Conservation (phyloP, 2,113 vertebrate species). For the Muntiacus muntjak region DNA sequence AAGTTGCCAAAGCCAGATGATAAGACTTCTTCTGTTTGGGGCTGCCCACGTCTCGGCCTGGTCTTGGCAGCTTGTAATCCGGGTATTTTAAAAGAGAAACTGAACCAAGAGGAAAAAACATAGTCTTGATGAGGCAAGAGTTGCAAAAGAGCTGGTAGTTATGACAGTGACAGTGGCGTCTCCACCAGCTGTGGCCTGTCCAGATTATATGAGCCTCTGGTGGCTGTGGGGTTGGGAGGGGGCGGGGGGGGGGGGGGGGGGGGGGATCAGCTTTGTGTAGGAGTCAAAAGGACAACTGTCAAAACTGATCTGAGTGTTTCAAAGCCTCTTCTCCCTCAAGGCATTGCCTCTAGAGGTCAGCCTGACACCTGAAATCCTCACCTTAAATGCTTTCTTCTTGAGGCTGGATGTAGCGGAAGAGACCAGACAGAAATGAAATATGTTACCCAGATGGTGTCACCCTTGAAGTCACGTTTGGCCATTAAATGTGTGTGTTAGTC, state of each 20-base stretch:
- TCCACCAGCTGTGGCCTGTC: background rate
- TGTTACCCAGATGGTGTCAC: background rate
- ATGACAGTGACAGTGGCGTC: background rate
- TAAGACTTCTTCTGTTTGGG: background rate
- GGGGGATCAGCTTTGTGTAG: background rate
- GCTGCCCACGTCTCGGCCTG: background rate
- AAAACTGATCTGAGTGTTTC: background rate
- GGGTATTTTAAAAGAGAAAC: constrained; percentile 41
- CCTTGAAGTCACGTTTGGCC: background rate
- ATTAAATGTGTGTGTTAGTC: background rate
- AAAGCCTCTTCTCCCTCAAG: background rate
- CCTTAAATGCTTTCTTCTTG: background rate
- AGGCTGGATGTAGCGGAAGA: background rate
- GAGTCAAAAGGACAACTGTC: background rate
- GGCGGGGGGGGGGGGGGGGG: background rate
- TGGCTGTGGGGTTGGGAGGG: background rate
- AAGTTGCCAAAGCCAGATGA: constrained; percentile 20
- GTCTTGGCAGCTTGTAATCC: background rate
- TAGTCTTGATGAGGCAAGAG: constrained; percentile 43
- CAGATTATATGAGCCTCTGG: background rate
- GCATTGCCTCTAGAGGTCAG: constrained; percentile 29
- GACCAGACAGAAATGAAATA: background rate
- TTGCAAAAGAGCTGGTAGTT: constrained; percentile 12
- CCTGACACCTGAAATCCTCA: background rate
- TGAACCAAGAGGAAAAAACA: constrained; percentile 2